A percentile compares a stretch with the other conserved stretches of the same genome.
These are phyloP conservation scores for Chinchilla lanigera DNA, from an alignment of 2,113 vertebrate species.

Conservation along the genomic window DNA sequence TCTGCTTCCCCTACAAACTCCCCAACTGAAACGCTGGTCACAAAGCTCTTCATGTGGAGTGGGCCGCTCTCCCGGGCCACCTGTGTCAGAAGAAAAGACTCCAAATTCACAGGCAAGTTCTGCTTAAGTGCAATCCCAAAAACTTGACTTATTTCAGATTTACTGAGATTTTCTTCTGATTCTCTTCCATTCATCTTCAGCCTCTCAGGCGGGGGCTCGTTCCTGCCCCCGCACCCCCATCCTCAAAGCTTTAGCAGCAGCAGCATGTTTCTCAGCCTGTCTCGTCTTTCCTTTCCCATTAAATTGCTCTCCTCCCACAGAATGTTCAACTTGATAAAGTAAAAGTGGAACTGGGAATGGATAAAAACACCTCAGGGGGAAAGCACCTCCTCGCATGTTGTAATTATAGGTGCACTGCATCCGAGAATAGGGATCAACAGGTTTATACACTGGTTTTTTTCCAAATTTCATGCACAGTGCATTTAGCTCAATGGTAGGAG, in stretches of 20 bases:
- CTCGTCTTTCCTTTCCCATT: slow-evolving; percentile 97
- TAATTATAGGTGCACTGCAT: slow-evolving; percentile 98
- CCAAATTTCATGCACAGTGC: slow-evolving; percentile 98
- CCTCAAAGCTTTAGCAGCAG: slow-evolving; percentile 95
- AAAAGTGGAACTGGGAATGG: slow-evolving; percentile 96
- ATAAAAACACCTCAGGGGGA: slow-evolving; percentile 97
- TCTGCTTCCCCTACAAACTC: slow-evolving; percentile 96
- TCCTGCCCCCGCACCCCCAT: too few species aligned
- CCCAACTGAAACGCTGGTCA: slow-evolving; percentile 94
- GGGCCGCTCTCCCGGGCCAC: slow-evolving; percentile 97
- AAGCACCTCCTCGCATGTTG: slow-evolving; percentile 93
- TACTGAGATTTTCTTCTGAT: too few species aligned
- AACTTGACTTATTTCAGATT: too few species aligned
- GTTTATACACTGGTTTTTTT: slow-evolving; percentile 98
- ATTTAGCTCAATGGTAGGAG: slow-evolving; percentile 96
- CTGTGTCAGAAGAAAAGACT: slow-evolving; percentile 92
- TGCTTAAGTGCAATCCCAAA: too few species aligned
- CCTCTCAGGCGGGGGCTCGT: slow-evolving; percentile 94
- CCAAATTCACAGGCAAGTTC: too few species aligned
- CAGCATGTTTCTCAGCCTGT: slow-evolving; percentile 96
- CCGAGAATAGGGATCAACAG: slow-evolving; percentile 94
- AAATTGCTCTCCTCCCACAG: slow-evolving; percentile 97
- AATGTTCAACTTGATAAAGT: slow-evolving; percentile 97
- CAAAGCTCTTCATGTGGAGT: slow-evolving; percentile 98
- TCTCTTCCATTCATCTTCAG: too few species aligned